Percentiles rank a stretch among this genome's conserved stretches.
Evolutionary conservation across 2,797 vertebrate genomes (phyloP).

Genomic region (Darevskia mixta): DNA sequence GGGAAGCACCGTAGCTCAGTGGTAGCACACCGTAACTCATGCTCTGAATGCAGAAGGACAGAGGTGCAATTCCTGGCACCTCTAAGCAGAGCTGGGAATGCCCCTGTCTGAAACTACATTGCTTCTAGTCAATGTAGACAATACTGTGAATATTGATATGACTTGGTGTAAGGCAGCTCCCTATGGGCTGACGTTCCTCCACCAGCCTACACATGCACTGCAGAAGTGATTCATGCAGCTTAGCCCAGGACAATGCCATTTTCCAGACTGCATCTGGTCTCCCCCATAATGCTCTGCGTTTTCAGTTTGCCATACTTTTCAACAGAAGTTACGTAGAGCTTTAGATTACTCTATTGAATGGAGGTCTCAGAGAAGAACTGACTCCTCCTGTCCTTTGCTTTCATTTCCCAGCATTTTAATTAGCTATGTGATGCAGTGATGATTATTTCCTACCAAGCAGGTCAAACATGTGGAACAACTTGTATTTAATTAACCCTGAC

Average conservation of each 20-base stretch:
- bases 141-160: too few species aligned
- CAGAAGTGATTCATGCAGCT: not conserved
- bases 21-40: too few species aligned
- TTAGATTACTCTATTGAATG: not conserved
- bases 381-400: not conserved
- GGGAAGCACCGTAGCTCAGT: too few species aligned
- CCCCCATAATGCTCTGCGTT: not conserved
- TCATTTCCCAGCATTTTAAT: conserved; percentile 16
- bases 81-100: too few species aligned
- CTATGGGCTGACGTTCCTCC: too few species aligned
- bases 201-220: too few species aligned
- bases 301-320: conserved; percentile 46
- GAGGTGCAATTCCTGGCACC: too few species aligned
- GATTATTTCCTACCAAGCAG: conserved; percentile 17
- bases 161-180: too few species aligned
- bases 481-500: conserved; percentile 45
- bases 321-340: conserved; percentile 14
- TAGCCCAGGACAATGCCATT: not conserved
- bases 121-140: too few species aligned
- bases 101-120: too few species aligned
- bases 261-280: conserved; percentile 29
- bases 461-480: conserved; percentile 37
- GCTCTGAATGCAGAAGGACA: too few species aligned
- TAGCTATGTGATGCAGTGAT: not conserved
- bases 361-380: not conserved